Evolutionary conservation across 2,888 invertebrate species (phyloP).

Genomic region (Dasypogon diadema): DNA sequence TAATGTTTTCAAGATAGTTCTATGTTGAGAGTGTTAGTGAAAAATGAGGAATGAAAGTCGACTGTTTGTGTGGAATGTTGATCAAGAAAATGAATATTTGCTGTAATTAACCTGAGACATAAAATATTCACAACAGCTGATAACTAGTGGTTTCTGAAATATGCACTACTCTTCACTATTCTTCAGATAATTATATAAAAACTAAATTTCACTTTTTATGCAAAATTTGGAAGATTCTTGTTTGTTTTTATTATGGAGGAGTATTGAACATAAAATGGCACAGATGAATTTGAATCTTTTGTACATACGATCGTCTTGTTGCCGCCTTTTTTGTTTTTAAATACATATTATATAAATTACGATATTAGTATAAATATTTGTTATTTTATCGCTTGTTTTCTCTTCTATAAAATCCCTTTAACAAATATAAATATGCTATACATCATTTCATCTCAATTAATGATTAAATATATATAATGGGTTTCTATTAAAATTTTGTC

Average conservation of each 20-base stretch:
- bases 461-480: slow-evolving; percentile 26
- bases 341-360: slow-evolving; percentile 17
- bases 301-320: slow-evolving; percentile 43
- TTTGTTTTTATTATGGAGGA: slow-evolving; percentile 15
- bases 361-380: slow-evolving; percentile 17
- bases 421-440: slow-evolving; percentile 29
- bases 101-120: background rate
- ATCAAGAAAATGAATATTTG: background rate
- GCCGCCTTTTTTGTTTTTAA: background rate
- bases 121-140: slow-evolving; percentile 32
- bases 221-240: too few species aligned
- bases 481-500: slow-evolving; percentile 14
- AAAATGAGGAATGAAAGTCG: background rate
- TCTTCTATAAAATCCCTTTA: slow-evolving; percentile 1
- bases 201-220: too few species aligned
- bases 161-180: background rate
- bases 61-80: background rate
- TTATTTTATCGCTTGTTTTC: background rate
- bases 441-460: slow-evolving; percentile 3
- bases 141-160: background rate
- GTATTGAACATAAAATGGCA: slow-evolving; percentile 47
- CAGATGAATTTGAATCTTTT: slow-evolving; percentile 44
- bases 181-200: background rate
- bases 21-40: background rate
- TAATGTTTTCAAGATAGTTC: too few species aligned